A percentile compares a stretch with the other conserved stretches of the same genome.
phyloP scores from a whole-genome alignment of 2,888 invertebrate species.

The Tolmerus cingulatus region DNA sequence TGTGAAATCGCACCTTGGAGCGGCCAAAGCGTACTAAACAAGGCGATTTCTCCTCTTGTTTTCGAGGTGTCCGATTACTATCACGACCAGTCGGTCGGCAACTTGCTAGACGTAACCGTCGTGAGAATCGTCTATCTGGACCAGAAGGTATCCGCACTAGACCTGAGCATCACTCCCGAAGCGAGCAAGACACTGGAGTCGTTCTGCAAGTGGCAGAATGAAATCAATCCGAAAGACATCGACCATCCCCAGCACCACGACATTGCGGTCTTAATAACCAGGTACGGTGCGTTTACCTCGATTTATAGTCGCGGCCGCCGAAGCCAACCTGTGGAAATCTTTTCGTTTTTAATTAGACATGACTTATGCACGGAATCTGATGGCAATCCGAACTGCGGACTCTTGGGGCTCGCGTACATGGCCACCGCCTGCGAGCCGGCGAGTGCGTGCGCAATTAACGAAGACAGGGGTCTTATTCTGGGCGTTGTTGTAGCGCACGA shows the following conservation, averaged over 20 bases:
- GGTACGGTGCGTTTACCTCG: constrained; percentile 57
- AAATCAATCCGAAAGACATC: constrained; percentile 67
- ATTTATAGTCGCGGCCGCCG: neutral
- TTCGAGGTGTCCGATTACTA: constrained; percentile 62
- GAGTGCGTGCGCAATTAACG: constrained; percentile 72
- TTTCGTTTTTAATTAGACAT: constrained; percentile 58
- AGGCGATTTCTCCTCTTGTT: constrained; percentile 5
- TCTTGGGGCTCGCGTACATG: constrained; percentile 74
- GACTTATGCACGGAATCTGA: constrained; percentile 65
- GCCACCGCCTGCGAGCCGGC: constrained; percentile 71
- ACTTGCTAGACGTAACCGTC: constrained; percentile 68
- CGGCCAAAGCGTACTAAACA: neutral
- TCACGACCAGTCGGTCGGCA: constrained; percentile 65
- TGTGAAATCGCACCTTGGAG: neutral
- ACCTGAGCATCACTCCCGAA: constrained; percentile 64
- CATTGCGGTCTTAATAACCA: constrained; percentile 69
- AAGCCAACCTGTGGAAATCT: constrained; percentile 8
- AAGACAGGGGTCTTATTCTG: constrained; percentile 72
- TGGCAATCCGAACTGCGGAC: constrained; percentile 64
- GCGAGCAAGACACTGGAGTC: constrained; percentile 69
- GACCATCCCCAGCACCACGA: constrained; percentile 70
- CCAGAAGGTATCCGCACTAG: constrained; percentile 66
- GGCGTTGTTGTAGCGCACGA: constrained; percentile 74
- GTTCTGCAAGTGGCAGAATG: constrained; percentile 72
- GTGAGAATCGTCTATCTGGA: constrained; percentile 68